These are phyloP conservation scores for Netelia virgata DNA, from an alignment of 2,888 invertebrate genomes.

Conservation along the genomic window DNA sequence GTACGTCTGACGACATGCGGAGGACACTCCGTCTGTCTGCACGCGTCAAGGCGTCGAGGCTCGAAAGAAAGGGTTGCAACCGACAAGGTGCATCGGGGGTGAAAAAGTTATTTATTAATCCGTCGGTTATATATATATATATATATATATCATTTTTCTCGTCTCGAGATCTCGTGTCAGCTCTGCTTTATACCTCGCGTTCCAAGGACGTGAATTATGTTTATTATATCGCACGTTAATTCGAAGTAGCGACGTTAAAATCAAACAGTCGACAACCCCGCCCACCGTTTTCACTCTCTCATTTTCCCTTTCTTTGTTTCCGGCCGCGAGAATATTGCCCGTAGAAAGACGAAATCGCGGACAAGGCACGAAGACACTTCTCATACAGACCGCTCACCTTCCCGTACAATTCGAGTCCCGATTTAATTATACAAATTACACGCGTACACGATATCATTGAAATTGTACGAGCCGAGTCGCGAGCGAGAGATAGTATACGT, in stretches of 20 bases:
- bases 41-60: slow-evolving; percentile 3
- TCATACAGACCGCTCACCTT: slow-evolving; percentile 33
- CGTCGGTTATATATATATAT: slow-evolving; percentile 31
- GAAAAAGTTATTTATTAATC: slow-evolving; percentile 62
- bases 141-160: slow-evolving; percentile 6
- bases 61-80: background rate
- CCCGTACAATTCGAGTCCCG: slow-evolving; percentile 53
- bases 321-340: slow-evolving; percentile 1
- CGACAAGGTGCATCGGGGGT: slow-evolving; percentile 49
- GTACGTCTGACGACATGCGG: slow-evolving; percentile 11
- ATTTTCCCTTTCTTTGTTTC: slow-evolving; percentile 11
- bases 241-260: slow-evolving; percentile 34
- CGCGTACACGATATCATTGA: slow-evolving; percentile 47
- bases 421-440: slow-evolving; percentile 69
- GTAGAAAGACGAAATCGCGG: background rate
- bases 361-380: slow-evolving; percentile 57
- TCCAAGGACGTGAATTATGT: slow-evolving; percentile 55
- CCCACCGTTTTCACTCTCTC: background rate
- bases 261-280: background rate
- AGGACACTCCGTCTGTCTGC: slow-evolving; percentile 40
- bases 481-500: background rate
- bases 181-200: slow-evolving; percentile 29
- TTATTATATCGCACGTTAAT: slow-evolving; percentile 54
- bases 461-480: background rate
- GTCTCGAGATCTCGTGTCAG: slow-evolving; percentile 55